Conservation (phyloP, 2,797 vertebrate species). For the Myripristis murdjan region DNA sequence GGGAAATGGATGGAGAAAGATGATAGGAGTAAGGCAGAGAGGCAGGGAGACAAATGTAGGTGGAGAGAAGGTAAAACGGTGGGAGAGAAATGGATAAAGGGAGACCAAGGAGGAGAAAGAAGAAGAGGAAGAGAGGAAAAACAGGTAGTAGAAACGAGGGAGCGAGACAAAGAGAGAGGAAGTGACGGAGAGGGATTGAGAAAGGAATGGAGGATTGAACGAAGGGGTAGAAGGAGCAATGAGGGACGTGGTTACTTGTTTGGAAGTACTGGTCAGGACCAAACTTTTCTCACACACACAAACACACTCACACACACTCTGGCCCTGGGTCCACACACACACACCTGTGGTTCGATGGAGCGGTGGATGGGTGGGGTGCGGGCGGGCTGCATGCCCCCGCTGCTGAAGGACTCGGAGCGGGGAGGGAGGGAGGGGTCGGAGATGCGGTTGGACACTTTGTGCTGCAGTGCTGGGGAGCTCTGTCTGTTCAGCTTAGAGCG, state of each 20-base stretch:
- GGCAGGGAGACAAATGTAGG: background rate
- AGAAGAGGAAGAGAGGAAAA: background rate
- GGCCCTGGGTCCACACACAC: conserved; percentile 42
- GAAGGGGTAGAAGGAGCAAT: background rate
- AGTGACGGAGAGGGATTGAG: background rate
- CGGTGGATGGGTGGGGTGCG: conserved; percentile 93
- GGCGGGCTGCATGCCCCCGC: conserved; percentile 91
- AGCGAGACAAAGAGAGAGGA: background rate
- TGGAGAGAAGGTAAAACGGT: background rate
- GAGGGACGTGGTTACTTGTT: background rate
- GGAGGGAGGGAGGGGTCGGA: conserved; percentile 95
- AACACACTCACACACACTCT: conserved; percentile 1
- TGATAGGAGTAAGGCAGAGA: no score
- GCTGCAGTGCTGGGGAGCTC: conserved; percentile 95
- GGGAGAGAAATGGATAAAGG: background rate
- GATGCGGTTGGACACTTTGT: conserved; percentile 94
- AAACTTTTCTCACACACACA: conserved; percentile 9
- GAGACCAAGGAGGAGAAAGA: background rate
- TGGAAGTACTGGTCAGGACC: background rate
- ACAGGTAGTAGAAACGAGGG: no score
- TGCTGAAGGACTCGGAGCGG: conserved; percentile 96
- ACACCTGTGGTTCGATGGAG: conserved; percentile 94
- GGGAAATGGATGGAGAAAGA: background rate
- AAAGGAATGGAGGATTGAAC: background rate
- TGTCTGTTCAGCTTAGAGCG: conserved; percentile 96